phyloP scores from a whole-genome alignment of 2,113 vertebrate species.

The Lipotes vexillifer region DNA sequence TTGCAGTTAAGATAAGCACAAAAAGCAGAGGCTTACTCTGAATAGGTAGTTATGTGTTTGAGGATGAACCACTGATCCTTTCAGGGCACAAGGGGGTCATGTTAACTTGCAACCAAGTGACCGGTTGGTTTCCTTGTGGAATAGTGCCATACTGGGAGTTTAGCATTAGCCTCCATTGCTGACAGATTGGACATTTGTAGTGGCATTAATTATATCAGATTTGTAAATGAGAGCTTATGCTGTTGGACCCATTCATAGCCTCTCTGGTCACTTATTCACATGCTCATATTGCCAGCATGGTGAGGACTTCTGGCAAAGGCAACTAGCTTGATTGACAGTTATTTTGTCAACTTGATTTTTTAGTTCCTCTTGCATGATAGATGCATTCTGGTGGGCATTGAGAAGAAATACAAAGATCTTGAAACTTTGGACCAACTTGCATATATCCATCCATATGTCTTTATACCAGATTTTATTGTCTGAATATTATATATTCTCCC shows the following conservation, averaged over 20 bases:
- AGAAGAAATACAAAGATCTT: not conserved
- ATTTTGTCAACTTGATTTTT: not conserved
- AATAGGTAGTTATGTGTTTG: not conserved
- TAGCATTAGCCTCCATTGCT: not conserved
- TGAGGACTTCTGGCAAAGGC: not conserved
- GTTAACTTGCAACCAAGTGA: not conserved
- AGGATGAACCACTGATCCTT: not conserved
- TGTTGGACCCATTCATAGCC: not conserved
- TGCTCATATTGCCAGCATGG: not conserved
- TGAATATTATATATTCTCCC: not conserved
- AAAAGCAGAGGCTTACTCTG: not conserved
- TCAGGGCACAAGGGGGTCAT: accelerated
- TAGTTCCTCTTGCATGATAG: not conserved
- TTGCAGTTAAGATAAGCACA: not conserved
- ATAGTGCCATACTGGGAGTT: not conserved
- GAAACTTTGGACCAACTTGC: not conserved
- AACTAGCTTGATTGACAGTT: not conserved
- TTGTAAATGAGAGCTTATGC: not conserved
- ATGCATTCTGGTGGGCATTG: not conserved
- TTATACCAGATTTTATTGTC: not conserved
- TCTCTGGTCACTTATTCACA: not conserved
- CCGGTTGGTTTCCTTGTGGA: not conserved
- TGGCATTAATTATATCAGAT: not conserved
- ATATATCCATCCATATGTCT: not conserved
- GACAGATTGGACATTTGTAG: too few relatives aligned